These are phyloP conservation scores for Grammomys dolichurus DNA, from an alignment of 2,113 vertebrate species.

Conservation along the genomic window DNA sequence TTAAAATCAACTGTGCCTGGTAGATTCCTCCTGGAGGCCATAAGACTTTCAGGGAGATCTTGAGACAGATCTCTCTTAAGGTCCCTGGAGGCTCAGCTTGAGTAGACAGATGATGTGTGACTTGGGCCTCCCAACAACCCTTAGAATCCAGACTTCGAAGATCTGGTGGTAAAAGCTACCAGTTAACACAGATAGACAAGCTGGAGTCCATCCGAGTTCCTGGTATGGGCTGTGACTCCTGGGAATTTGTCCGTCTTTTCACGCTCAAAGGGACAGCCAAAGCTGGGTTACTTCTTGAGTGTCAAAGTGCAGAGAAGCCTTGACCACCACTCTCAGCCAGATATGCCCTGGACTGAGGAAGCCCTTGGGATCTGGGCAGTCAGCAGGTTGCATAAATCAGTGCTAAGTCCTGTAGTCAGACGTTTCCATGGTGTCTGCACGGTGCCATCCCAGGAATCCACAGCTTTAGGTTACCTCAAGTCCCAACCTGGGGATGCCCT, in stretches of 20 bases:
- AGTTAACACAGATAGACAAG: not conserved
- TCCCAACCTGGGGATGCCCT: conserved; percentile 49
- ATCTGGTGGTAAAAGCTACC: not conserved
- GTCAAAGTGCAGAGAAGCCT: conserved; percentile 29
- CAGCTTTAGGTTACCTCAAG: conserved; percentile 28
- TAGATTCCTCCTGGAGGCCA: not conserved
- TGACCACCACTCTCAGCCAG: conserved; percentile 23
- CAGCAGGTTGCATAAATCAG: conserved; percentile 59
- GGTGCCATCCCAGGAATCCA: conserved; percentile 59
- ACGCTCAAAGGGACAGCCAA: not conserved
- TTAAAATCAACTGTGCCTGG: not conserved
- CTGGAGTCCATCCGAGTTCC: not conserved
- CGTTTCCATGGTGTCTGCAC: conserved; percentile 60
- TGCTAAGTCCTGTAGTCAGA: conserved; percentile 63
- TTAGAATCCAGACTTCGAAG: not conserved
- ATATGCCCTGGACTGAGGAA: not conserved
- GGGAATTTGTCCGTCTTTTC: not conserved
- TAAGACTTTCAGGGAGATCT: not conserved
- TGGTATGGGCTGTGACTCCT: not conserved
- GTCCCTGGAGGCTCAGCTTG: not conserved
- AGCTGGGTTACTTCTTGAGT: conserved; percentile 48
- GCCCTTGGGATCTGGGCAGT: conserved; percentile 3
- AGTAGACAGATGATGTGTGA: not conserved
- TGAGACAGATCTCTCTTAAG: not conserved
- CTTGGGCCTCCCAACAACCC: not conserved